Evolutionary conservation across 2,797 vertebrate species (phyloP), one percentile per base, ranked within the genome.

Genomic region (Sus cebifrons): DNA sequence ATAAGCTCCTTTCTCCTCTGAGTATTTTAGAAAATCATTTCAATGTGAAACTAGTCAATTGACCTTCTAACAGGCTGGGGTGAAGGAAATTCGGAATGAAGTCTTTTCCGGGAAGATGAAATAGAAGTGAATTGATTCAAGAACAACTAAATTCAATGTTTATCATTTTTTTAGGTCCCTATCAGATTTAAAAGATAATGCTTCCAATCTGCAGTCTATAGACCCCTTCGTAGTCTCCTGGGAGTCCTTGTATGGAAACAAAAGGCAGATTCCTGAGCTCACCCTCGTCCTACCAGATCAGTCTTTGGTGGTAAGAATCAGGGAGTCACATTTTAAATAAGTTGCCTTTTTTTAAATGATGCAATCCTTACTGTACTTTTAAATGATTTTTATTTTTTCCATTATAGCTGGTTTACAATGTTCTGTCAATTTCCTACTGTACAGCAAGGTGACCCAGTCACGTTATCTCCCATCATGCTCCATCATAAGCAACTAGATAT

Each of bases 31-130:
- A 74, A 89, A 95, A 91, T 56, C 60, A 91, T 16, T 87, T 84
- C 36, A 91, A 58, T n/a, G 85, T 73, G 68, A 97, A 92, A 83
- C 73, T 52, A 67, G 91, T 86, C 78, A 83, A 71, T 64, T 32
- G 77, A 74, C 21, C 77, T 23, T n/a, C 54, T 65, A 56, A 87
- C 36, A 87, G 65, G 15, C 71, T 77, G 17, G 10, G n/a, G n/a
- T 65, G n/a, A 81, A 92, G 78, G 65, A 86, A 84, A 58, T 13
- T 6, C 16, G n/a, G 36, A n/a, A 89, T 40, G 67, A n/a, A 83
- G 67, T n/a, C 27, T 85, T 87, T 87, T 70, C 58, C 16, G 64
- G 54, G 67, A 90, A 89, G 54, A 62, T n/a, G 23, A 89, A 95
- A 74, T 91, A 49, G 2, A 44, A 2, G 27, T 58, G 18, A 77